A percentile compares a stretch with the other conserved stretches of the same genome.
Conservation (phyloP, 2,113 vertebrate species). For the Gracilinanus agilis region DNA sequence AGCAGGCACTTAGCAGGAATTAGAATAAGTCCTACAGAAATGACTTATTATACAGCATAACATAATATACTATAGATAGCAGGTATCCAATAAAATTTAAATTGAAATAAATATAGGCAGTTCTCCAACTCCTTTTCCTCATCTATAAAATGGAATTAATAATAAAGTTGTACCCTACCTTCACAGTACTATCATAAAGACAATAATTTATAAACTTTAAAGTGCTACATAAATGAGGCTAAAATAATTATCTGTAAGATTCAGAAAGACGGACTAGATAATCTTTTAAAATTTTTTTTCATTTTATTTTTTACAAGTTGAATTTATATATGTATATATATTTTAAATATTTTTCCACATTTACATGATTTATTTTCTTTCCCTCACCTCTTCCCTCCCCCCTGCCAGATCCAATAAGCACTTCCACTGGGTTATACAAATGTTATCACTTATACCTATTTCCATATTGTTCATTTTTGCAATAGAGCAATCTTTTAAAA, state of each 20-base stretch:
- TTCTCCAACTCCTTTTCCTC: slow-evolving; percentile 22
- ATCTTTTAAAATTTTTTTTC: too few relatives aligned
- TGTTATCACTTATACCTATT: too few relatives aligned
- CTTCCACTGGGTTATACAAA: too few relatives aligned
- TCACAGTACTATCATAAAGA: neutral
- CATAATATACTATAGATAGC: neutral
- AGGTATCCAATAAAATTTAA: neutral
- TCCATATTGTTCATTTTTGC: too few relatives aligned
- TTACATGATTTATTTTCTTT: too few relatives aligned
- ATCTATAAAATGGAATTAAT: neutral
- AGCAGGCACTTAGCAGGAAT: neutral
- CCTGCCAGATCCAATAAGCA: too few relatives aligned
- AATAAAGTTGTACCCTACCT: neutral
- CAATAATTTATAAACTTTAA: neutral
- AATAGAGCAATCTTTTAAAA: too few relatives aligned
- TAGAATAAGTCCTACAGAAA: neutral
- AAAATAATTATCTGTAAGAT: neutral
- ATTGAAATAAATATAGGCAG: neutral
- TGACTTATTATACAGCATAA: neutral
- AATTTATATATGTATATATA: too few relatives aligned
- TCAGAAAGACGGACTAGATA: neutral
- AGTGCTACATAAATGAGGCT: neutral
- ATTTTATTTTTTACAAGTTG: too few relatives aligned
- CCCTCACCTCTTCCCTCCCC: too few relatives aligned
- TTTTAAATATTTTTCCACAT: too few relatives aligned